Base-by-base conservation (phyloP, 2,113 vertebrate species). In the Ctenomys sociabilis region DNA sequence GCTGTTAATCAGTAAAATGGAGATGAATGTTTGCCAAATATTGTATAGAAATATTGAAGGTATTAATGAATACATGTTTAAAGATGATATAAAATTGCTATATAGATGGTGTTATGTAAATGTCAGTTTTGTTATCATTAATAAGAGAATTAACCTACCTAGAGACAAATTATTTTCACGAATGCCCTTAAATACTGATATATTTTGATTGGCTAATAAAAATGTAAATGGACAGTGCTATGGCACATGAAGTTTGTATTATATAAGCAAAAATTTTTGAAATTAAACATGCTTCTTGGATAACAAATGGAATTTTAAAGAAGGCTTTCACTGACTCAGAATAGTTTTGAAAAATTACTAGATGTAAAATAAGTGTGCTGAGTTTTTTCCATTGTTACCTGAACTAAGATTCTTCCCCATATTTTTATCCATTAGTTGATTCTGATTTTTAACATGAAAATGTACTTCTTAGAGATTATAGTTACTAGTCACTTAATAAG, bases 61-160 rank as follows among this genome's bases (percentile, higher is more conserved):
- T 90, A 87, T 92, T 94, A 95, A 88, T 91, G 80, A 95, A 68
- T 94, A 92, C 90, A 91, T 96, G 21, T 85, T 93, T 94, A 57
- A 37, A 80, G 49, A 95, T 4, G 0, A 9, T 75, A 81, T 91
- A 63, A 93, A 94, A 82, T 90, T 68, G 9, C 66, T 96, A 13
- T 83, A 90, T 24, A 92, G 90, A 88, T 54, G 28, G 24, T 45
- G 5, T 52, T 70, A 52, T 81, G 37, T 85, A 92, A 96, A 84
- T 92, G 49, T 30, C 81, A 94, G 21, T 40, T 93, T 85, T 90
- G 96, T 93, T 95, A 66, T 81, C 91, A 92, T 49, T 88, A 85
- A 87, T 93, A 64, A 78, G 90, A 88, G 49, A 68, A 26, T 26
- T 78, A 80, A 68, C 26, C 32, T 93, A 49, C 82, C 28, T 64